These are phyloP conservation scores for Boloria selene DNA, from an alignment of 2,888 invertebrate genomes.

Conservation along the genomic window DNA sequence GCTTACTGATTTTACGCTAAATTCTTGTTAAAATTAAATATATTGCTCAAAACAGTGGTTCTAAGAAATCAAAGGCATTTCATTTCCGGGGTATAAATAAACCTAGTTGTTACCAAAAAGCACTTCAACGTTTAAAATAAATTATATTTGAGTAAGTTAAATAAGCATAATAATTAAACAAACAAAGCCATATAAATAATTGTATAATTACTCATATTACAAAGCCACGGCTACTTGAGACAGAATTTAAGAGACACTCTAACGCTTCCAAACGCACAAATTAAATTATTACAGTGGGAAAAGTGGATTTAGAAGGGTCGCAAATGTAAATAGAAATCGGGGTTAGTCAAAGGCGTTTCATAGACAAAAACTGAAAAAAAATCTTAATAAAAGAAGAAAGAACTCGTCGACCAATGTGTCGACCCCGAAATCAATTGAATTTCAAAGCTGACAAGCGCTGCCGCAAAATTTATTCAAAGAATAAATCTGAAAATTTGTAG, in stretches of 20 bases:
- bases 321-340: slow-evolving; percentile 36
- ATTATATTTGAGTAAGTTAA: background rate
- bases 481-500: slow-evolving; percentile 83
- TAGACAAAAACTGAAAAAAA: slow-evolving; percentile 53
- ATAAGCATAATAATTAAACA: too few relatives aligned
- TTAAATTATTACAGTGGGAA: slow-evolving; percentile 35
- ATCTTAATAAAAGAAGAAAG: slow-evolving; percentile 64
- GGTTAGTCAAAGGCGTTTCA: slow-evolving; percentile 50
- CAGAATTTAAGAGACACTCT: slow-evolving; percentile 32
- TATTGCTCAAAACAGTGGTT: slow-evolving; percentile 32
- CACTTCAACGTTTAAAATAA: background rate
- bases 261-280: slow-evolving; percentile 34
- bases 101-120: background rate
- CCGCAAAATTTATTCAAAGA: slow-evolving; percentile 82
- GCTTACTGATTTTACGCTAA: slow-evolving; percentile 43
- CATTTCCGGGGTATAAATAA: slow-evolving; percentile 20
- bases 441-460: slow-evolving; percentile 80
- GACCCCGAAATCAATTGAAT: slow-evolving; percentile 78
- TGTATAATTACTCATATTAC: slow-evolving; percentile 12
- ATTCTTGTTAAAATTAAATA: slow-evolving; percentile 40
- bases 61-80: slow-evolving; percentile 10
- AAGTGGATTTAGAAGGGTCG: slow-evolving; percentile 38
- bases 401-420: slow-evolving; percentile 78
- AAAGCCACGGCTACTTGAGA: slow-evolving; percentile 27
- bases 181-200: background rate